Evolutionary conservation across 2,113 vertebrate species (phyloP).

Genomic region (Pholis gunnellus): DNA sequence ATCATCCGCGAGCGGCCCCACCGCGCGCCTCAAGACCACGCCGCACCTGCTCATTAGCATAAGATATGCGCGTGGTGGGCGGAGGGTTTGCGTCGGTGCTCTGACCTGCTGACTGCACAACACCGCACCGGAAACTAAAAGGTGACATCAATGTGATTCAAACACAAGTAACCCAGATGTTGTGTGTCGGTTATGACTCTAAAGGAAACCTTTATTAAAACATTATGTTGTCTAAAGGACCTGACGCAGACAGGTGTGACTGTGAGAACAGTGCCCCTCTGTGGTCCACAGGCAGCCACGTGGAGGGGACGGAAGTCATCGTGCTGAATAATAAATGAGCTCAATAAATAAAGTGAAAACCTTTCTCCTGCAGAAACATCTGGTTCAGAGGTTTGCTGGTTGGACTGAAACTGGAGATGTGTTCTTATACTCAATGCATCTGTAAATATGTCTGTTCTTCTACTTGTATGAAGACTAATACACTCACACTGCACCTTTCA

Average conservation of each 20-base stretch:
- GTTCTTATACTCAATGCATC: not conserved
- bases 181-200: not conserved
- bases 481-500: too few relatives aligned
- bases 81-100: not conserved
- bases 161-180: not conserved
- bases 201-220: not conserved
- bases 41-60: constrained; percentile 82
- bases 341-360: too few relatives aligned
- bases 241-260: not conserved
- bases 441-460: too few relatives aligned
- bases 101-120: not conserved
- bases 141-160: not conserved
- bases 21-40: constrained; percentile 67
- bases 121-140: not conserved
- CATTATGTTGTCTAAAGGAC: not conserved
- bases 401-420: not conserved
- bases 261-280: not conserved
- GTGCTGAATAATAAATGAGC: not conserved
- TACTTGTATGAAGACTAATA: too few relatives aligned
- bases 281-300: not conserved
- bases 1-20: constrained; percentile 48
- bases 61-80: constrained; percentile 73
- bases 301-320: not conserved
- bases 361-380: too few relatives aligned
- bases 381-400: not conserved